Conservation (phyloP, 2,888 invertebrate species). For the Acronicta aceris region DNA sequence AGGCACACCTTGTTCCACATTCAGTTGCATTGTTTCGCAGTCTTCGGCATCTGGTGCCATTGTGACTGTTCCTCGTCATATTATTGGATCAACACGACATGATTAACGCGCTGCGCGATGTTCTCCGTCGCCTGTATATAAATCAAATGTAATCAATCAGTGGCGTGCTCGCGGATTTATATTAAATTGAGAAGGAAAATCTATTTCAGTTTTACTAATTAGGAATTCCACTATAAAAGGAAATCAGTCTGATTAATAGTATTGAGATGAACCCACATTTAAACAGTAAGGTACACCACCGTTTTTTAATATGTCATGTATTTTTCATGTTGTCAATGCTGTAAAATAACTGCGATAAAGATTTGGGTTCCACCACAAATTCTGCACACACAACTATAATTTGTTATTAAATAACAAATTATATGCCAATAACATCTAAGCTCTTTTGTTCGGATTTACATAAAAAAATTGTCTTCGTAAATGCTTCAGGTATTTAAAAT, state of each 20-base stretch:
- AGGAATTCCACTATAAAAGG: slow-evolving; percentile 48
- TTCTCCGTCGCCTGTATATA: slow-evolving; percentile 32
- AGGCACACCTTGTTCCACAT: slow-evolving; percentile 59
- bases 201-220: slow-evolving; percentile 44
- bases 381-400: too few species aligned
- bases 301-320: too few species aligned
- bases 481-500: too few species aligned
- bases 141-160: slow-evolving; percentile 40
- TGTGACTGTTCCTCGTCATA: slow-evolving; percentile 27
- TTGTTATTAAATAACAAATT: too few species aligned
- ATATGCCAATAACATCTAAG: too few species aligned
- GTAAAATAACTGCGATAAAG: too few species aligned
- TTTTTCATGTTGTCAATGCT: too few species aligned
- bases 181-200: slow-evolving; percentile 53
- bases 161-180: slow-evolving; percentile 40
- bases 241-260: slow-evolving; percentile 20
- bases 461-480: too few species aligned
- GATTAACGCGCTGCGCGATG: slow-evolving; percentile 17
- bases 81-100: slow-evolving; percentile 32
- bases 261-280: background rate
- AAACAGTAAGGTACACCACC: too few species aligned
- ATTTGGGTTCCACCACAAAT: too few species aligned
- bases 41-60: slow-evolving; percentile 76
- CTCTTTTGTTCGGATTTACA: too few species aligned
- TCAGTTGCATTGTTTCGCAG: slow-evolving; percentile 71